Evolutionary conservation across 2,888 invertebrate genomes (phyloP).

Genomic region (Aradus depressus): DNA sequence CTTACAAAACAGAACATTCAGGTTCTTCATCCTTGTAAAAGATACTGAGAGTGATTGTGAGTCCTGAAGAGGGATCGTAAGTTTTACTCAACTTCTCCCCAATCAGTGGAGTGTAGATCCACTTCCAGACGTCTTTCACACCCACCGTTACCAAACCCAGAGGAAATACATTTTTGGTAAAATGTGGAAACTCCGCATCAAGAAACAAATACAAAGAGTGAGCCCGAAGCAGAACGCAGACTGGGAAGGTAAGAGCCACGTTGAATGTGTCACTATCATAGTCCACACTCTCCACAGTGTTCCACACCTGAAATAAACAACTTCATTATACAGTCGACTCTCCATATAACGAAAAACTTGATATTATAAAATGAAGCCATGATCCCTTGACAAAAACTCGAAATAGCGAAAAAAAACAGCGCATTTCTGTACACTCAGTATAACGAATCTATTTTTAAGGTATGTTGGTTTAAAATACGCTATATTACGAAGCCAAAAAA

Average conservation of each 20-base stretch:
- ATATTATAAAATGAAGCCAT: no score
- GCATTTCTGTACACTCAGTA: no score
- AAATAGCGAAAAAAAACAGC: no score
- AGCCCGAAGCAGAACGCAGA: constrained; percentile 53
- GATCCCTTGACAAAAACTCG: no score
- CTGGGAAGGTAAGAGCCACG: constrained; percentile 59
- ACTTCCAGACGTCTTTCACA: constrained; percentile 72
- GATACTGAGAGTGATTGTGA: constrained; percentile 49
- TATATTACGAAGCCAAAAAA: no score
- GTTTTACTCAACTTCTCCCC: constrained; percentile 44
- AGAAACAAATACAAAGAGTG: constrained; percentile 50
- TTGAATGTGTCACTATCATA: constrained; percentile 57
- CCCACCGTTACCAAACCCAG: constrained; percentile 23
- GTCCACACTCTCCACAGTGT: constrained; percentile 34
- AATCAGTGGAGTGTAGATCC: constrained; percentile 51
- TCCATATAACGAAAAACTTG: no score
- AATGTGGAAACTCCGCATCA: constrained; percentile 43
- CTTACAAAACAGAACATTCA: constrained; percentile 48
- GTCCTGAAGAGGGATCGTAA: constrained; percentile 47
- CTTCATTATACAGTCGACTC: not conserved
- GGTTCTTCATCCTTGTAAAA: constrained; percentile 44
- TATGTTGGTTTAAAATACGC: no score
- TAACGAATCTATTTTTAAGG: no score
- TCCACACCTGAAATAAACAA: constrained; percentile 30
- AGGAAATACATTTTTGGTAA: constrained; percentile 20